Evolutionary conservation across 2,888 invertebrate genomes (phyloP).

Genomic region (Andrena flavipes): DNA sequence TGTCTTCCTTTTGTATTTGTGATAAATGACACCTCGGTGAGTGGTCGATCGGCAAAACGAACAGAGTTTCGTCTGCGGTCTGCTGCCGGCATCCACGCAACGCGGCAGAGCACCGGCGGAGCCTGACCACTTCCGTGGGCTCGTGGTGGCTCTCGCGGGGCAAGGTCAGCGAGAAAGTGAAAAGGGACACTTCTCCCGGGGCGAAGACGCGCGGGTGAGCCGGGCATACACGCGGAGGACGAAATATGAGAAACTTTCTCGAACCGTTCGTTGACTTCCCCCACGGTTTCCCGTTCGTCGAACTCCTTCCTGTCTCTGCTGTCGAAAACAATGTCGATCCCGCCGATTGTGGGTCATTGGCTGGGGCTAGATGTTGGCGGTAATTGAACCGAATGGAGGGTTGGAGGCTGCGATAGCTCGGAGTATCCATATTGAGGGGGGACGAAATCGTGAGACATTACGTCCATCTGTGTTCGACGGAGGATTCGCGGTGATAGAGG

Average conservation of each 20-base stretch:
- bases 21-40: conserved; percentile 14
- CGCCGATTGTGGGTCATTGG: neutral
- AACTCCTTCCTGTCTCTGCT: neutral
- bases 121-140: conserved; percentile 56
- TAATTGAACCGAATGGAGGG: neutral
- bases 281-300: conserved; percentile 32
- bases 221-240: conserved; percentile 43
- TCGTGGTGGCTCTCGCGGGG: conserved; percentile 56
- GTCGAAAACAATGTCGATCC: conserved; percentile 2
- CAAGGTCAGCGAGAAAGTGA: conserved; percentile 73
- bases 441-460: too few relatives aligned
- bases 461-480: too few relatives aligned
- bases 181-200: conserved; percentile 59
- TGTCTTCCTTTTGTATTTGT: conserved; percentile 22
- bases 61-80: conserved; percentile 21
- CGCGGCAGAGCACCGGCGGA: conserved; percentile 36
- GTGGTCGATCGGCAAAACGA: neutral
- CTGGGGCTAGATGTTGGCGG: neutral
- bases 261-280: conserved; percentile 60
- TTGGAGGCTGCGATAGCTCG: neutral
- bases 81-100: conserved; percentile 34
- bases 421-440: too few relatives aligned
- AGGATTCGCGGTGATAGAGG: too few relatives aligned
- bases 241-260: conserved; percentile 72
- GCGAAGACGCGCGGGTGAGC: conserved; percentile 32